These are phyloP conservation scores for Arnoldichthys spilopterus DNA, from an alignment of 2,797 vertebrate genomes.

Conservation along the genomic window DNA sequence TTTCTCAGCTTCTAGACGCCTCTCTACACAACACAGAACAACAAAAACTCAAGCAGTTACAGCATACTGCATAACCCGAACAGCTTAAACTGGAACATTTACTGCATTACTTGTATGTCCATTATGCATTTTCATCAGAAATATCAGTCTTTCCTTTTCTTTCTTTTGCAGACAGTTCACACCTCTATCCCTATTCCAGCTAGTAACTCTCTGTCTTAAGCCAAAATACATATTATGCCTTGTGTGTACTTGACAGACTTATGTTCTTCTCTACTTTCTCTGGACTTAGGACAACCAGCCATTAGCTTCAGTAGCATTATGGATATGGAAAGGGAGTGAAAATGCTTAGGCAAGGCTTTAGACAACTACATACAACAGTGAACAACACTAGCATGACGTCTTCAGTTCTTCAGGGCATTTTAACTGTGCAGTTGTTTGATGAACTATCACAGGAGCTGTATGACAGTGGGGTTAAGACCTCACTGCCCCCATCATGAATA, in stretches of 20 bases:
- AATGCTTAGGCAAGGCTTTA: not conserved
- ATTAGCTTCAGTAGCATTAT: not conserved
- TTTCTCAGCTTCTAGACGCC: constrained; percentile 77
- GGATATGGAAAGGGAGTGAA: not conserved
- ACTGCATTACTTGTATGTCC: not conserved
- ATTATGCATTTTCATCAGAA: not conserved
- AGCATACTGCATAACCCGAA: not conserved
- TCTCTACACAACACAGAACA: constrained; percentile 69
- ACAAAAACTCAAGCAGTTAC: not conserved
- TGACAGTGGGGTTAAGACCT: not conserved
- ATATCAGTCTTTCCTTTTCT: not conserved
- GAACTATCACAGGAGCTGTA: too few species aligned
- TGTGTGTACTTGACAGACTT: too few species aligned
- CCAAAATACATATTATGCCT: too few species aligned
- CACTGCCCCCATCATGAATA: not conserved
- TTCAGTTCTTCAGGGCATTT: not conserved
- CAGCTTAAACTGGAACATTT: not conserved
- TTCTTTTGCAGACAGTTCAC: not conserved
- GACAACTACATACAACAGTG: not conserved
- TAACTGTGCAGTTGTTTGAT: not conserved
- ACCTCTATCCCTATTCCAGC: too few species aligned
- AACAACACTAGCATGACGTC: not conserved
- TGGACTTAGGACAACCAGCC: not conserved
- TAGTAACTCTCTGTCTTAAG: too few species aligned
- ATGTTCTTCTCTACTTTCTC: not conserved